Evolutionary conservation across 1,140 invertebrate genomes (phyloP), one percentile per base, ranked within the genome.

Genomic region (Saxidomus purpurata): DNA sequence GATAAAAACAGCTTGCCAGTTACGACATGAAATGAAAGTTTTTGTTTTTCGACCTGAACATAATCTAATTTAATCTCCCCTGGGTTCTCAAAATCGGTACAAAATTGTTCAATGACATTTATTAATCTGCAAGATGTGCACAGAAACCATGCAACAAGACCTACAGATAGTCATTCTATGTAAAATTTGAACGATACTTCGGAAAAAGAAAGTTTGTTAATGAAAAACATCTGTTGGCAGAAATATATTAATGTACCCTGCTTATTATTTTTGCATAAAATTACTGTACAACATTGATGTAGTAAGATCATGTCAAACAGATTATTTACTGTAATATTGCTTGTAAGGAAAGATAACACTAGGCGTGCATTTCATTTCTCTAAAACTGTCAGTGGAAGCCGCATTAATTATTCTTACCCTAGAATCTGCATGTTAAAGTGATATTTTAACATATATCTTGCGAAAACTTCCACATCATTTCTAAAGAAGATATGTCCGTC

Each of bases 141-240:
- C n/a, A 47, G 85, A 87, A 87, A 79, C 85, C 40, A 87, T 79
- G 85, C 85, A 87, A 87, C 85, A 63, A 55, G 36, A 38, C 19
- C 1, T 28, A 47, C 28, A 1, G 8, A 38, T 43, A 28, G 61
- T 40, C 17, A 82, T 82, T 59, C 22, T 4, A 38, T 38, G 8
- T 31, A 25, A 43, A 55, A 31, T 28, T 36, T n/a, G 28, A 19
- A 36, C 15, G 28, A 59, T 22, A 38, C 28, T 34, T 19, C 25
- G n/a, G n/a, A 80, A 80, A 80, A 80, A 49, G 31, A 80, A 80
- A 61, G 49, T 80, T 59, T 40, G 25, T 11, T 49, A 55, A 80
- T 80, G 25, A 80, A 49, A 36, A 25, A 40, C 4, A 13, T 25
- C 19, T 43, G 25, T 13, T 49, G 40, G 49, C 40, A n/a, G 40